Conservation (phyloP, 2,797 vertebrate genomes). For the Hozukius guyotensis region DNA sequence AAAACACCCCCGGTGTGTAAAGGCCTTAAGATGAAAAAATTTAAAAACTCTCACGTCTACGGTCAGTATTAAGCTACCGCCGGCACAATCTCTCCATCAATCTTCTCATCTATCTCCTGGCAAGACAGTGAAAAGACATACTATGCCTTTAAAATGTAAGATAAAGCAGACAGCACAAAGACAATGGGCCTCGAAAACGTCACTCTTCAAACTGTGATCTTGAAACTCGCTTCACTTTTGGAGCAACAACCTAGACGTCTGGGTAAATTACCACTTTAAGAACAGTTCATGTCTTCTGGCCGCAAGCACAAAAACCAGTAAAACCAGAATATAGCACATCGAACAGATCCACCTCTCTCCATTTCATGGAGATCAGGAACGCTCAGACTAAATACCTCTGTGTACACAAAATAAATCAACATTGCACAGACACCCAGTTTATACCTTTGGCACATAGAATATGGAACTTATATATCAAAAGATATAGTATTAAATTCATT, state of each 20-base stretch:
- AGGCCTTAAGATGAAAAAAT: not conserved
- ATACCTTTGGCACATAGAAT: conserved; percentile 59
- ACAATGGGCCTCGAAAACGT: not conserved
- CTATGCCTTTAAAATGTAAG: not conserved
- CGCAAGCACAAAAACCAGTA: conserved; percentile 17
- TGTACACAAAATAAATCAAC: conserved; percentile 33
- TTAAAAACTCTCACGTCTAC: too few species aligned
- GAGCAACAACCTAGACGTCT: not conserved
- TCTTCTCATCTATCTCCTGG: not conserved
- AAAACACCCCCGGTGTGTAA: not conserved
- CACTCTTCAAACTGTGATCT: not conserved
- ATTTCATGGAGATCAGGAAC: conserved; percentile 47
- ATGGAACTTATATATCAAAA: conserved; percentile 32
- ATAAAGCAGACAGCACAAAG: not conserved
- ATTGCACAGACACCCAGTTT: conserved; percentile 70
- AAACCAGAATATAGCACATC: conserved; percentile 19
- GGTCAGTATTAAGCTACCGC: too few species aligned
- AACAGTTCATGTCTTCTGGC: conserved; percentile 4
- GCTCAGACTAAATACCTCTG: conserved; percentile 18
- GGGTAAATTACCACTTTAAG: conserved; percentile 1
- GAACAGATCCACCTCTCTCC: conserved; percentile 27
- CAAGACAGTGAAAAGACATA: not conserved
- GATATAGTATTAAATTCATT: conserved; percentile 4
- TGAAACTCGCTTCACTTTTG: not conserved
- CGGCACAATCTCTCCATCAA: too few species aligned